Conservation (phyloP, 92 coral and sea anemone species). For the Desmophyllum pertusum region DNA sequence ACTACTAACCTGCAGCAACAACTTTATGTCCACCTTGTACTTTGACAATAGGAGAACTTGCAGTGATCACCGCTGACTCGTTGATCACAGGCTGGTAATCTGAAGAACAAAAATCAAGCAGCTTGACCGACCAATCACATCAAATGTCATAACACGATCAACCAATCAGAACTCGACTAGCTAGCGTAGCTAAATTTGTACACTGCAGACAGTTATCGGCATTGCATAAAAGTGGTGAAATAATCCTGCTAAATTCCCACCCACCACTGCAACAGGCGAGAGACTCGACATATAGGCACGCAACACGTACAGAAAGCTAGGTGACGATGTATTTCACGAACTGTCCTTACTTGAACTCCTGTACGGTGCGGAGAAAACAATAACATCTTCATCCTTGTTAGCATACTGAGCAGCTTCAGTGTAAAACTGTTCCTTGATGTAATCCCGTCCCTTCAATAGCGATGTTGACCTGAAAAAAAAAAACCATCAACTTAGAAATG, state of each 20-base stretch:
- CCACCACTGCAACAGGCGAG: too few relatives aligned
- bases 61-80: conserved; percentile 27
- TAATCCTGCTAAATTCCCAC: too few relatives aligned
- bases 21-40: neutral
- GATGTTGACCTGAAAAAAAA: neutral
- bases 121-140: too few relatives aligned
- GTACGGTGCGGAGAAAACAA: conserved; percentile 62
- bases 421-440: conserved; percentile 48
- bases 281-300: too few relatives aligned
- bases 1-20: conserved; percentile 67
- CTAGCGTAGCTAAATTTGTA: too few relatives aligned
- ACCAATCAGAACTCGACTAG: too few relatives aligned
- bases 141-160: too few relatives aligned
- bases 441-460: conserved; percentile 11
- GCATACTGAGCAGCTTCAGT: conserved; percentile 73
- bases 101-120: neutral
- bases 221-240: too few relatives aligned
- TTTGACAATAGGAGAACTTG: conserved; percentile 45
- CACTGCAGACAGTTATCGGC: too few relatives aligned
- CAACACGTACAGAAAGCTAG: too few relatives aligned
- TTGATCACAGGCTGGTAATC: neutral
- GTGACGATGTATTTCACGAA: too few relatives aligned
- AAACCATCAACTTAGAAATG: neutral
- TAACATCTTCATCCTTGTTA: neutral
- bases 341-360: conserved; percentile 30